These are phyloP conservation scores for Perdita meconis DNA, from an alignment of 2,888 invertebrate species.

Conservation along the genomic window DNA sequence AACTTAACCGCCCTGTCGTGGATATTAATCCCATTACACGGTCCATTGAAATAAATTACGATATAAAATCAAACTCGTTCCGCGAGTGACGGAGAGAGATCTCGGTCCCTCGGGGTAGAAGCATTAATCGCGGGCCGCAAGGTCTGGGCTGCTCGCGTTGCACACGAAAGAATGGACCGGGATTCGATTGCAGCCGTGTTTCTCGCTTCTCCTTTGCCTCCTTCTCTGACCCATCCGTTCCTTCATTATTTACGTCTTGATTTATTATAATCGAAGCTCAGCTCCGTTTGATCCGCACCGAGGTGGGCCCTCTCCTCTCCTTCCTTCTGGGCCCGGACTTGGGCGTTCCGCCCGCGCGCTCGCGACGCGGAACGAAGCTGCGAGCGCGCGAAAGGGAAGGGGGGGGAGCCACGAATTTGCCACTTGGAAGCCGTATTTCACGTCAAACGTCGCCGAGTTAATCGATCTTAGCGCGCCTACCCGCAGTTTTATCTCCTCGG, in stretches of 20 bases:
- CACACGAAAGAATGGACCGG: constrained; percentile 53
- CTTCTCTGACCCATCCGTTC: constrained; percentile 71
- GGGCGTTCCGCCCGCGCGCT: neutral
- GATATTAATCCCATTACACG: constrained; percentile 67
- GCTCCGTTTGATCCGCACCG: constrained; percentile 79
- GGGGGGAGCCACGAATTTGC: constrained; percentile 37
- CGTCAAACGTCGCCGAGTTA: constrained; percentile 67
- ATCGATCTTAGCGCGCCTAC: constrained; percentile 65
- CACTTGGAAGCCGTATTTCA: constrained; percentile 70
- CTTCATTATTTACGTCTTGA: constrained; percentile 83
- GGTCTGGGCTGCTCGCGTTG: constrained; percentile 54
- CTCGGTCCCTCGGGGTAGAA: constrained; percentile 70
- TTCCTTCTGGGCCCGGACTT: constrained; percentile 13
- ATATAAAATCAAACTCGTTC: constrained; percentile 66
- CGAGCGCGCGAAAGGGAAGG: constrained; percentile 35
- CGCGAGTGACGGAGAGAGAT: constrained; percentile 50
- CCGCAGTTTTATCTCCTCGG: constrained; percentile 60
- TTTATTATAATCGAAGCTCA: constrained; percentile 84
- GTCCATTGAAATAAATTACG: constrained; percentile 62
- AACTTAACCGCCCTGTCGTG: constrained; percentile 47
- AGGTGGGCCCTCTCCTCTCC: constrained; percentile 44
- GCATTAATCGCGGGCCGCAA: constrained; percentile 78
- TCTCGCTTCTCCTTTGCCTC: constrained; percentile 48
- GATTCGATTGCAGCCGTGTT: constrained; percentile 78
- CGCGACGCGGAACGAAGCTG: constrained; percentile 13